A percentile compares a stretch with the other conserved stretches of the same genome.
phyloP scores from a whole-genome alignment of 2,888 invertebrate genomes.

The Drosophila flavopinicola region DNA sequence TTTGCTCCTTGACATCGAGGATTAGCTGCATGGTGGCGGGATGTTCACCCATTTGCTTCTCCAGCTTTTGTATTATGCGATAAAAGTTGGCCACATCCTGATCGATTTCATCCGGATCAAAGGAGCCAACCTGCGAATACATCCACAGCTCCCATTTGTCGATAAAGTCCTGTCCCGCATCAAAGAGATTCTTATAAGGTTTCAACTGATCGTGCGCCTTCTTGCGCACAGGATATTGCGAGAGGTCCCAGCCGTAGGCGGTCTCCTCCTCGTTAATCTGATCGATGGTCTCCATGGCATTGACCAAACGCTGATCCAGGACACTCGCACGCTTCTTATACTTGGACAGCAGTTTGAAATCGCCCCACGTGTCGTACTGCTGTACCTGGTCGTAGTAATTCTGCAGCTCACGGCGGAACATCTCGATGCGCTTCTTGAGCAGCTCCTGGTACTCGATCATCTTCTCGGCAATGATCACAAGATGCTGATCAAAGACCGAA shows the following conservation, averaged over 20 bases:
- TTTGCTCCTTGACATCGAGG: conserved; percentile 86
- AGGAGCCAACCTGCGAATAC: conserved; percentile 91
- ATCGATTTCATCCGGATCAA: conserved; percentile 95
- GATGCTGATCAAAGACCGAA: conserved; percentile 92
- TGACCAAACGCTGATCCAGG: conserved; percentile 88
- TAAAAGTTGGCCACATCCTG: conserved; percentile 82
- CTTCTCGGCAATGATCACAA: conserved; percentile 91
- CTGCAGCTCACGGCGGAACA: conserved; percentile 93
- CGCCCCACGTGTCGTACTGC: conserved; percentile 94
- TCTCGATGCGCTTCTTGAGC: conserved; percentile 90
- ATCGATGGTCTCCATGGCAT: conserved; percentile 92
- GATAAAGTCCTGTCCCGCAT: conserved; percentile 94
- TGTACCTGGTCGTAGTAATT: conserved; percentile 92
- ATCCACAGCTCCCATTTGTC: conserved; percentile 94
- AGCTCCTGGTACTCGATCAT: conserved; percentile 93
- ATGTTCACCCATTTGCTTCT: conserved; percentile 92
- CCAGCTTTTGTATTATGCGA: conserved; percentile 92
- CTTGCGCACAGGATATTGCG: conserved; percentile 94
- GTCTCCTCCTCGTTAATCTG: conserved; percentile 96
- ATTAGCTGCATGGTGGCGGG: conserved; percentile 91
- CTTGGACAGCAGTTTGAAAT: conserved; percentile 91
- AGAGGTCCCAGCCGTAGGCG: conserved; percentile 93
- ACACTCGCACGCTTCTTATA: conserved; percentile 92
- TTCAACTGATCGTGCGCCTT: conserved; percentile 90
- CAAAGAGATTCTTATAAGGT: conserved; percentile 95